Conservation (phyloP, 2,113 vertebrate genomes). For the Hemibagrus wyckioides region DNA sequence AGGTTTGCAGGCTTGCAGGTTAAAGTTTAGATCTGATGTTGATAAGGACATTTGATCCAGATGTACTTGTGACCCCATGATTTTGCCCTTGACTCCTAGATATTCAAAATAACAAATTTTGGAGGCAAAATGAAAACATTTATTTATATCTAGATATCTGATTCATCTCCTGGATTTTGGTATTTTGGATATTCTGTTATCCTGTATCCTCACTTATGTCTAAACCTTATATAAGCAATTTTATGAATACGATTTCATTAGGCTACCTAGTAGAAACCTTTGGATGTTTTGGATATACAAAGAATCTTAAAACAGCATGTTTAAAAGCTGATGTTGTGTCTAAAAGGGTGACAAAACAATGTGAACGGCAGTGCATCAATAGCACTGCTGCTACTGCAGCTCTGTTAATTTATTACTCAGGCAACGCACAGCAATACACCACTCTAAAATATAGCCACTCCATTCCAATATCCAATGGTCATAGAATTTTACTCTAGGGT, state of each 20-base stretch:
- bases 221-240: no score
- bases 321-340: background rate
- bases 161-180: background rate
- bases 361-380: slow-evolving; percentile 11
- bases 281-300: background rate
- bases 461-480: background rate
- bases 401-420: slow-evolving; percentile 20
- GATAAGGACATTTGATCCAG: background rate
- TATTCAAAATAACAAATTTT: background rate
- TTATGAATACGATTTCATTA: no score
- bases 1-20: background rate
- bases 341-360: background rate
- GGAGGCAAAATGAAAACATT: background rate
- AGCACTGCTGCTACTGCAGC: slow-evolving; percentile 1
- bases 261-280: no score
- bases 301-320: background rate
- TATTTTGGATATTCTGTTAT: background rate
- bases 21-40: background rate
- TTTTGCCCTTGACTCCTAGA: background rate
- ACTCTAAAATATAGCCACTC: background rate
- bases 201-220: no score
- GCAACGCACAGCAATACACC: background rate
- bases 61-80: background rate
- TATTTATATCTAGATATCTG: background rate
- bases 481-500: slow-evolving; percentile 8